Conservation (phyloP, 2,797 vertebrate species). For the Taenioides sp. region DNA sequence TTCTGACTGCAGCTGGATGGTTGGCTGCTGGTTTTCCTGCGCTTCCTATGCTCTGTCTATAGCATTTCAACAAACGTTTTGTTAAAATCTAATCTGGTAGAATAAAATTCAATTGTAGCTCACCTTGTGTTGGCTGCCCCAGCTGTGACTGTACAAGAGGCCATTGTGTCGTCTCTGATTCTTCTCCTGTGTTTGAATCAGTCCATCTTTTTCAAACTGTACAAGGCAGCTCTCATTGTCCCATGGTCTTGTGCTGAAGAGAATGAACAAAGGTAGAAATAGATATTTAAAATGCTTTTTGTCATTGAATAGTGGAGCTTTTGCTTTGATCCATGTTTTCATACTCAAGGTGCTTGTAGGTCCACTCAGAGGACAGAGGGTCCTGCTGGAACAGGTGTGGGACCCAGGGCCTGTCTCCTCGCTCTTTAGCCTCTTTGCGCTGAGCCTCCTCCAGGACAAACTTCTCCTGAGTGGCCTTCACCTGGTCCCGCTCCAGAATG, state of each 20-base stretch:
- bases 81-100: background rate
- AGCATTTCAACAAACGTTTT: background rate
- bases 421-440: slow-evolving; percentile 78
- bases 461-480: slow-evolving; percentile 91
- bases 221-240: slow-evolving; percentile 83
- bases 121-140: slow-evolving; percentile 82
- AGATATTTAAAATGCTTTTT: background rate
- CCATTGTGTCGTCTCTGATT: slow-evolving; percentile 62
- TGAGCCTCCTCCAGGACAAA: slow-evolving; percentile 91
- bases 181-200: slow-evolving; percentile 87
- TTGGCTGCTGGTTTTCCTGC: slow-evolving; percentile 91
- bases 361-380: slow-evolving; percentile 82
- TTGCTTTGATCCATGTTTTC: slow-evolving; percentile 37
- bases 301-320: background rate
- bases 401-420: slow-evolving; percentile 83
- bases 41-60: slow-evolving; percentile 69
- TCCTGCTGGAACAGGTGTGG: slow-evolving; percentile 85
- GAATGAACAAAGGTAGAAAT: background rate
- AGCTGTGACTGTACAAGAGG: slow-evolving; percentile 80
- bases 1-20: slow-evolving; percentile 94
- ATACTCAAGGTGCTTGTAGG: slow-evolving; percentile 88
- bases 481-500: slow-evolving; percentile 88
- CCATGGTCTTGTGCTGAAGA: slow-evolving; percentile 84
- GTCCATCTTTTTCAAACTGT: slow-evolving; percentile 90
- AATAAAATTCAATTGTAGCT: slow-evolving; percentile 7